A percentile compares a stretch with the other conserved stretches of the same genome.
Conservation (phyloP, 2,888 invertebrate species). For the Hypselothyrea guttata region DNA sequence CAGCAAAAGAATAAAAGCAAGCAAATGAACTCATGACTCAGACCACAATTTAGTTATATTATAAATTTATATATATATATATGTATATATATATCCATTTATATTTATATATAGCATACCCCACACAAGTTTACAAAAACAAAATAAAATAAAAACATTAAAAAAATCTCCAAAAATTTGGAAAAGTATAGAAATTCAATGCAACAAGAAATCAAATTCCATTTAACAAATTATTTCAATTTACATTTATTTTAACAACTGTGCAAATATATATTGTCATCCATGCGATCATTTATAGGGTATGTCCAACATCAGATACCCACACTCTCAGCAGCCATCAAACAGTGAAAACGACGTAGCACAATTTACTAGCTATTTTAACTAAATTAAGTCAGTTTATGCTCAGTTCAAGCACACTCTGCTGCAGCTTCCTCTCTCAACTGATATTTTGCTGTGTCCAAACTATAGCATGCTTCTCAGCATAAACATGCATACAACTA, state of each 20-base stretch:
- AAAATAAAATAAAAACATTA: constrained; percentile 6
- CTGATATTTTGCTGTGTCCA: too few species aligned
- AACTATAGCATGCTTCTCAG: too few species aligned
- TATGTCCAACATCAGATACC: neutral
- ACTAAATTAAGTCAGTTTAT: too few species aligned
- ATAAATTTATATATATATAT: neutral
- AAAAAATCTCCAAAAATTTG: constrained; percentile 13
- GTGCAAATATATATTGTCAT: neutral
- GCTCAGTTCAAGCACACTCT: too few species aligned
- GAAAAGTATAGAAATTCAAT: constrained; percentile 65
- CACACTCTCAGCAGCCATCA: neutral
- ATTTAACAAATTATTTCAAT: constrained; percentile 48
- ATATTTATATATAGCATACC: too few species aligned
- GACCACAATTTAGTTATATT: too few species aligned
- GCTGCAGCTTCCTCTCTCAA: too few species aligned
- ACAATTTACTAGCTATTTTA: too few species aligned
- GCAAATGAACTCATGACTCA: too few species aligned
- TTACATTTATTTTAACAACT: neutral
- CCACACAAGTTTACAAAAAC: too few species aligned
- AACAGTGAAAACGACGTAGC: too few species aligned
- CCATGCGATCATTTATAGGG: neutral
- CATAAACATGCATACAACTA: too few species aligned
- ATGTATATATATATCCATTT: constrained; percentile 2
- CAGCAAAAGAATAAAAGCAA: neutral
- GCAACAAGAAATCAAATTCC: constrained; percentile 73